These are phyloP conservation scores for Leptopilina drosophilae DNA, from an alignment of 2,888 invertebrate species.

Conservation along the genomic window DNA sequence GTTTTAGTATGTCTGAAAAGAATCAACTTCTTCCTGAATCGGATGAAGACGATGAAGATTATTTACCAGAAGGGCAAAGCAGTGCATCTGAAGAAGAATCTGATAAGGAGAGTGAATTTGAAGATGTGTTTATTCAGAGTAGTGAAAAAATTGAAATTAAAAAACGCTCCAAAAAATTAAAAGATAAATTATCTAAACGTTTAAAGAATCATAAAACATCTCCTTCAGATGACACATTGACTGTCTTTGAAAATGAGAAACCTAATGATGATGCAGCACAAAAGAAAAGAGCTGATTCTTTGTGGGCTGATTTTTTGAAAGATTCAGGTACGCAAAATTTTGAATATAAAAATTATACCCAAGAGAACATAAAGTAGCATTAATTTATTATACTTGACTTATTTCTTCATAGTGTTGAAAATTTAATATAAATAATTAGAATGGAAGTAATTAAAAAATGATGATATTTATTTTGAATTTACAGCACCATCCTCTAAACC, in stretches of 20 bases:
- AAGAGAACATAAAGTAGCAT: too few relatives aligned
- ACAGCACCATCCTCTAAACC: slow-evolving; percentile 51
- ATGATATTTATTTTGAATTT: slow-evolving; percentile 13
- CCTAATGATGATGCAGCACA: slow-evolving; percentile 80
- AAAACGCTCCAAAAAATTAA: slow-evolving; percentile 63
- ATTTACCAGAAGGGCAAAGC: slow-evolving; percentile 82
- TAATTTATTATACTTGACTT: too few relatives aligned
- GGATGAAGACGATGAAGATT: slow-evolving; percentile 89
- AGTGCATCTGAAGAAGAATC: slow-evolving; percentile 84
- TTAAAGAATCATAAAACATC: slow-evolving; percentile 58
- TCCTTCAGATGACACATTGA: slow-evolving; percentile 52
- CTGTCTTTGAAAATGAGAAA: slow-evolving; percentile 65
- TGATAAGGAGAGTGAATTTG: slow-evolving; percentile 82
- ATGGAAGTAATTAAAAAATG: too few relatives aligned
- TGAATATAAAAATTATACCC: too few relatives aligned
- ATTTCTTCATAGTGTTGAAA: too few relatives aligned
- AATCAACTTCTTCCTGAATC: slow-evolving; percentile 81
- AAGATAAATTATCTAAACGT: slow-evolving; percentile 59
- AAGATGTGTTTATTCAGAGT: slow-evolving; percentile 70
- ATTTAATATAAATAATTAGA: too few relatives aligned
- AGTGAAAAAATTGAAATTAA: slow-evolving; percentile 45
- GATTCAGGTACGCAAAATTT: slow-evolving; percentile 79
- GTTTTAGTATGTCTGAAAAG: slow-evolving; percentile 71
- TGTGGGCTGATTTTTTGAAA: slow-evolving; percentile 89
- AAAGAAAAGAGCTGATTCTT: slow-evolving; percentile 85